Evolutionary conservation across 92 coral and sea anemone genomes (phyloP).

Genomic region (Blastomussa wellsi): DNA sequence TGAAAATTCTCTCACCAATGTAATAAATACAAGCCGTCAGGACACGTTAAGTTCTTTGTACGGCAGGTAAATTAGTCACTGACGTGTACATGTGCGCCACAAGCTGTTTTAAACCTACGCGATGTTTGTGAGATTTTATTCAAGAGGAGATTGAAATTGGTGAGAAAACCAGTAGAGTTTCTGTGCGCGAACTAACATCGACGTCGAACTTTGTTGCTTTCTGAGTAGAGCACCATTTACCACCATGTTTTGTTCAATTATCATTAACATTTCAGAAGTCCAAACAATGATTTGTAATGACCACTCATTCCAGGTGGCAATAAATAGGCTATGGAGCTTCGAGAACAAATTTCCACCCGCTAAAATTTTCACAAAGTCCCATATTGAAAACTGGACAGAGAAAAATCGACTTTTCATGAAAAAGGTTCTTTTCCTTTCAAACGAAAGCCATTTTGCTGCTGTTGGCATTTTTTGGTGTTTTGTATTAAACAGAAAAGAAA

Average conservation of each 20-base stretch:
- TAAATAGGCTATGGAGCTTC: not conserved
- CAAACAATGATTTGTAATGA: slow-evolving; percentile 25
- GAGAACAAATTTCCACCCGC: slow-evolving; percentile 23
- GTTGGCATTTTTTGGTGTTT: not conserved
- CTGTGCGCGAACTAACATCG: not conserved
- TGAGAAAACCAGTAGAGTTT: not conserved
- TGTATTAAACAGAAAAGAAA: not conserved
- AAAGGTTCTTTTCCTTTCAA: not conserved
- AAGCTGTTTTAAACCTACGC: not conserved
- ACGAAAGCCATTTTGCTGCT: not conserved
- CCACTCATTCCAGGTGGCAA: slow-evolving; percentile 18
- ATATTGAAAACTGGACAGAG: not conserved
- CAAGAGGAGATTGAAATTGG: not conserved
- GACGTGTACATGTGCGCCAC: not conserved
- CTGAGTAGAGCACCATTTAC: not conserved
- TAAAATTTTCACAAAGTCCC: not conserved
- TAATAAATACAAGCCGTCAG: not conserved
- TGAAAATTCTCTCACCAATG: not conserved
- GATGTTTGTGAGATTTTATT: not conserved
- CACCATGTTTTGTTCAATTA: slow-evolving; percentile 1
- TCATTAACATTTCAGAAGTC: slow-evolving; percentile 22
- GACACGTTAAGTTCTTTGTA: not conserved
- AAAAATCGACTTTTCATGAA: not conserved
- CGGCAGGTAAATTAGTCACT: not conserved
- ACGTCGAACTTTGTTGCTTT: slow-evolving; percentile 1